Base-by-base conservation (phyloP, 2,797 vertebrate genomes). In the Lepus oiostolus region DNA sequence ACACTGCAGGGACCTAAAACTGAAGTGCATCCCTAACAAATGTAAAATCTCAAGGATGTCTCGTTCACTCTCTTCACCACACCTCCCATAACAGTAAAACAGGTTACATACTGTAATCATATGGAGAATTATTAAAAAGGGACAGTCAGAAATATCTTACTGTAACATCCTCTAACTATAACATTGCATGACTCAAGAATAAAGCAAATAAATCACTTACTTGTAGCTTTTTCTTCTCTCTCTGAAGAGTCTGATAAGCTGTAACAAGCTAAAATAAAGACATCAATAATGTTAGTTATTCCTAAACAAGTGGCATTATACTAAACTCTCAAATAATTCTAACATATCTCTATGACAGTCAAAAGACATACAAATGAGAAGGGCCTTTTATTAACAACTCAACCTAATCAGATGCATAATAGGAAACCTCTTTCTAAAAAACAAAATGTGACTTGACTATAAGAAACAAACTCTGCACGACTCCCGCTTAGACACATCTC, bases 161-260 rank as follows among this genome's bases (percentile, higher is more conserved):
- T 79, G 7, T 42, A 86, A 85, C n/a, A 47, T 7, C 68, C 80
- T 93, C 79, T 96, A 84, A 72, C 65, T 90, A 76, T 74, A 92
- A 76, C 91, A 90, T 63, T 90, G 1, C 28, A 87, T 84, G 42
- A 89, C 68, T 92, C 50, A 85, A 13, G 38, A 88, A 68, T 26
- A 92, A 0, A 81, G 47, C 2, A 9, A 95, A 92, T 28, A 92
- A 19, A 96, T 24, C 13, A 96, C 91, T 98, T 98, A 99, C 99
- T 99, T 99, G 99, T 1, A 99, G 98, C 97, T 99, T 99, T 88
- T 99, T 99, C 98, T 99, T 99, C 95, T 99, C 99, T 97, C 99
- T 98, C 88, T 99, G 99, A 35, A 99, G 98, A 63, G 98, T 98
- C 96, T 99, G 98, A 97, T 99, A 99, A 2, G 99, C 98, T 94